phyloP scores from a whole-genome alignment of 2,113 vertebrate genomes.

The Macrotus californicus region DNA sequence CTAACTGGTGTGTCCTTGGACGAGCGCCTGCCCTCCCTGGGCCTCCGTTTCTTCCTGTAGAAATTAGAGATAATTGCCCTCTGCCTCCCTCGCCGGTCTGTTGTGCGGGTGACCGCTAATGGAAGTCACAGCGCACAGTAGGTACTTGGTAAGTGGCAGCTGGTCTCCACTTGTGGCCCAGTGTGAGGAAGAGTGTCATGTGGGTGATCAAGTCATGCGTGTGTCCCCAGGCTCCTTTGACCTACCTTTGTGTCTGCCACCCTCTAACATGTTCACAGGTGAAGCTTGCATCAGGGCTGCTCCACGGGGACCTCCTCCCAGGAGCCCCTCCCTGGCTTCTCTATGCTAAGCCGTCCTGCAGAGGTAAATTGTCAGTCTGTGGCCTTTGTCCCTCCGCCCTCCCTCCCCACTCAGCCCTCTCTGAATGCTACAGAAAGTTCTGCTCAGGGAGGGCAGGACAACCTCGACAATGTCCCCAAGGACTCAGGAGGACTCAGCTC shows the following conservation, averaged over 20 bases:
- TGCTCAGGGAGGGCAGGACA: not conserved
- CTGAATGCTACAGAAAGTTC: not conserved
- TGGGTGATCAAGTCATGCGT: fast-evolving
- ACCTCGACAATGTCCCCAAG: not conserved
- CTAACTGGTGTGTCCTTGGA: fast-evolving
- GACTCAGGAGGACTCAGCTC: not conserved
- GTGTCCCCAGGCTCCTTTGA: not conserved
- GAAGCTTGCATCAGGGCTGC: no score
- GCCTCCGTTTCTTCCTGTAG: no score
- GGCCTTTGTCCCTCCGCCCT: not conserved
- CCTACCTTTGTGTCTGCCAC: not conserved
- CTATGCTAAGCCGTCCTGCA: fast-evolving
- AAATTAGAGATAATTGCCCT: not conserved
- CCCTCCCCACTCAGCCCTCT: not conserved
- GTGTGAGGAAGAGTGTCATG: fast-evolving
- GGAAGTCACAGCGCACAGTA: fast-evolving
- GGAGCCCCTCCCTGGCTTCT: not conserved
- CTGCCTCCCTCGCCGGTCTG: not conserved
- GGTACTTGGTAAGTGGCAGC: not conserved
- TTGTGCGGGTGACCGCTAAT: fast-evolving
- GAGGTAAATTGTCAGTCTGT: not conserved
- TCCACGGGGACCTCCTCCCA: not conserved
- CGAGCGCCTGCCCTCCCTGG: no score
- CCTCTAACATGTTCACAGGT: not conserved
- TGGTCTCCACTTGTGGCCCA: not conserved